Conservation (phyloP, 2,888 invertebrate species). For the Lithophane leautieri region DNA sequence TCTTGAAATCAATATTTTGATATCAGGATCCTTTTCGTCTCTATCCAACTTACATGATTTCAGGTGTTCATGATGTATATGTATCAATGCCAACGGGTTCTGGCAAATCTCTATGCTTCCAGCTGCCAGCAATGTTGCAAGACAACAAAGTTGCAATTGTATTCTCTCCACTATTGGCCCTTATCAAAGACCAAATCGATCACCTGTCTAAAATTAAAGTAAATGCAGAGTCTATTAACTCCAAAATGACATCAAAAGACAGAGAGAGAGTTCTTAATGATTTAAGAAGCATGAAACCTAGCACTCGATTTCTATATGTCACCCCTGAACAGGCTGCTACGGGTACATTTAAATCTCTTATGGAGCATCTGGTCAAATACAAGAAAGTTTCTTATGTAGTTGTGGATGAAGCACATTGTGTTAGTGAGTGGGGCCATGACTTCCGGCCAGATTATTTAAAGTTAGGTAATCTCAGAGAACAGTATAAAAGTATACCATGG, state of each 20-base stretch:
- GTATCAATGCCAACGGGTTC: conserved; percentile 99
- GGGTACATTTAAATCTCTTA: conserved; percentile 92
- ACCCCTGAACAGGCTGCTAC: conserved; percentile 99
- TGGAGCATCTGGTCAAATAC: conserved; percentile 93
- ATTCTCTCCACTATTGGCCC: conserved; percentile 98
- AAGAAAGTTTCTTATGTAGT: conserved; percentile 96
- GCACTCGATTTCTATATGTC: conserved; percentile 96
- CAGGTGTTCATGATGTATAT: conserved; percentile 97
- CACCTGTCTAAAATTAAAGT: conserved; percentile 95
- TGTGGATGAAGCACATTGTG: conserved; percentile 99
- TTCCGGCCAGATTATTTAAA: conserved; percentile 98
- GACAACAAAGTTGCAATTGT: conserved; percentile 96
- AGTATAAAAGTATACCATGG: conserved; percentile 94
- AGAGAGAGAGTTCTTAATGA: conserved; percentile 94
- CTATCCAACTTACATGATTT: conserved; percentile 65
- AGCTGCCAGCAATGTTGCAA: conserved; percentile 97
- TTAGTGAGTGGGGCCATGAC: conserved; percentile 99
- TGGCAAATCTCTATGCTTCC: conserved; percentile 99
- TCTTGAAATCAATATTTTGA: conserved; percentile 1
- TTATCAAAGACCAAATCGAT: conserved; percentile 99
- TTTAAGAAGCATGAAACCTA: conserved; percentile 93
- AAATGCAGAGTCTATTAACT: conserved; percentile 97
- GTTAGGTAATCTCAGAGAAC: conserved; percentile 91
- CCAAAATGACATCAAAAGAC: conserved; percentile 95
- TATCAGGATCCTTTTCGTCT: background rate